Base-by-base conservation (phyloP, 1,140 invertebrate species). In the Lepidotrigona ventralis region DNA sequence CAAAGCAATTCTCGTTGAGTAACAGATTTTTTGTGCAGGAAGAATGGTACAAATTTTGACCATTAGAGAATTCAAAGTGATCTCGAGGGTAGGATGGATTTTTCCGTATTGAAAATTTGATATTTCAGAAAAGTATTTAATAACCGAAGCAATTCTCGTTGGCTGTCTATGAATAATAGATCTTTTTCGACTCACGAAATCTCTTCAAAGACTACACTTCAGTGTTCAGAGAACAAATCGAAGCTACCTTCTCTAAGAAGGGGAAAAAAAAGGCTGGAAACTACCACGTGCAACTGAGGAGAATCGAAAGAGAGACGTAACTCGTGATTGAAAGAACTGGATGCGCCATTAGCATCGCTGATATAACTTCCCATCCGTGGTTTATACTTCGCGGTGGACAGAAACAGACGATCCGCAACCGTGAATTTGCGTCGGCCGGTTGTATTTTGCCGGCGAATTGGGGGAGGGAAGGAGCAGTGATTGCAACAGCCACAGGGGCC, bases 321-420 rank as follows among this genome's bases (percentile, higher is more conserved):
- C 15, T 46, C 23, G 19, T 3, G 9, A n/a, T 19, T 4, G 39
- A 51, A 68, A 70, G 56, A 79, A 46, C 23, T 70, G 71, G 46
- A 29, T 51, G 70, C 66, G 72, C 58, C 79, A 82, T 83, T 69
- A 78, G 74, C 84, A 72, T 86, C 84, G 23, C 68, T 33, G 33
- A 33, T 33, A 33, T 0, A n/a, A 71, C 51, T 26, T 15, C 8
- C 6, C 14, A 88, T 72, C 46, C 21, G 54, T 46, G 54, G 6
- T 26, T 26, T 73, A 73, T 73, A 73, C 19, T 39, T 73, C 51
- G 46, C n/a, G 4, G 19, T 73, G 46, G 71, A 73, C 71, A 72
- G 73, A 75, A 17, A 6, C 29, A 17, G 4, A 8, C 14, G 26
- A 6, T 8, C 39, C 8, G 39, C 39, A 63, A 75, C 29, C n/a